Evolutionary conservation across 2,888 invertebrate species (phyloP), one percentile per base, ranked within the genome.

Genomic region (Augochlorella aurata): DNA sequence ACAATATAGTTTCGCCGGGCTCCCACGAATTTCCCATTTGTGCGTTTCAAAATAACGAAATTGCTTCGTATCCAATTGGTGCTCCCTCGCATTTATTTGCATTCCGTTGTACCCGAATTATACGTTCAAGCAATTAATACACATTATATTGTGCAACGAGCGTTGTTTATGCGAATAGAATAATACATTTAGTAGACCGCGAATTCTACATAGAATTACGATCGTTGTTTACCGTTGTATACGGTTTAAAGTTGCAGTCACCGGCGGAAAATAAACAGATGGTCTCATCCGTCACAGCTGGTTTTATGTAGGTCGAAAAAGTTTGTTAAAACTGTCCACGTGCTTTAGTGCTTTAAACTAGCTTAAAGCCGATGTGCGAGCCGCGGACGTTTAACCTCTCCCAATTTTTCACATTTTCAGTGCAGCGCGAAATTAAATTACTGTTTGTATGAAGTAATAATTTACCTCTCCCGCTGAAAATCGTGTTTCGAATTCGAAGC

Each of bases 281-380:
- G 4, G 21, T 5, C 5, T 4, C 54, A 21, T 54, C 21, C 54
- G 21, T 54, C 54, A 1, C 0, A 4, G 54, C 24, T 58, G 54
- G 54, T 54, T 54, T 54, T 14, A 24, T 24, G 21, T 14, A 14
- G 21, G 14, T 58, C 54, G 54, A 24, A 58, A 58, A 58, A 58
- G 54, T 21, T 58, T 58, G 21, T 58, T 58, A 58, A 58, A 58
- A 58, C 54, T 7, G 54, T 58, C 21, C 54, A 58, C 24, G 54
- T 58, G 12, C 12, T 58, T 7, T 12, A 24, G 54, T 14, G 21
- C 54, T 24, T 14, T 24, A 12, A 58, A 58, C 21, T 14, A 14
- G 14, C 21, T 14, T 58, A 12, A 14, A 24, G 54, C 24, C 21
- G 54, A 9, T 0, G 7, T 54, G 52, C 21, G 52, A 24, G 54